Percentiles rank a stretch among this genome's conserved stretches.
These are phyloP conservation scores for Poeciliopsis presidionis DNA, from an alignment of 2,797 vertebrate genomes.

Conservation along the genomic window DNA sequence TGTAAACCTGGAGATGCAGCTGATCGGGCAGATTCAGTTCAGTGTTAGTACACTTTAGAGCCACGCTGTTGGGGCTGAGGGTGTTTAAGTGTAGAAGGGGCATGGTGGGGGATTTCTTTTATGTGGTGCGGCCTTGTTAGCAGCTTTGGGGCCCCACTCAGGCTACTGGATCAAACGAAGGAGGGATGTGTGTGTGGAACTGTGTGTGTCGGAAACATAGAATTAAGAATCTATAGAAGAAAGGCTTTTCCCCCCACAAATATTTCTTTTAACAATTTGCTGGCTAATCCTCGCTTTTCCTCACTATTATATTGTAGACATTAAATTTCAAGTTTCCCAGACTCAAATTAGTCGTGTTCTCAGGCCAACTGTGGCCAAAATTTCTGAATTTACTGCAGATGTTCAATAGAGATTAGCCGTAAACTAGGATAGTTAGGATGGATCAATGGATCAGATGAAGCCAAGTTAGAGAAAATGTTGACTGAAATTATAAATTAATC, in stretches of 20 bases:
- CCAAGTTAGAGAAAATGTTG: background rate
- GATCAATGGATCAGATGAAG: constrained; percentile 9
- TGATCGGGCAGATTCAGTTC: constrained; percentile 39
- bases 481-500: constrained; percentile 11
- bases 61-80: constrained; percentile 41
- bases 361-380: background rate
- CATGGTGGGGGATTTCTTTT: constrained; percentile 42
- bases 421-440: background rate
- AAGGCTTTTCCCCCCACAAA: background rate
- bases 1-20: constrained; percentile 31
- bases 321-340: background rate
- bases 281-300: background rate
- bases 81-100: constrained; percentile 24
- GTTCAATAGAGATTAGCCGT: background rate
- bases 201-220: constrained; percentile 4
- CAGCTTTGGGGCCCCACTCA: constrained; percentile 47
- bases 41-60: constrained; percentile 35
- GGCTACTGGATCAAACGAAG: constrained; percentile 54
- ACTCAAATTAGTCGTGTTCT: background rate
- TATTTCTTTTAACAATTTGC: background rate
- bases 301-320: background rate
- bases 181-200: constrained; percentile 24
- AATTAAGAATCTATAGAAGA: constrained; percentile 3
- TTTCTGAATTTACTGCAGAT: background rate
- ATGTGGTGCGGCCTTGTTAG: constrained; percentile 54